phyloP scores from a whole-genome alignment of 2,797 vertebrate species.

The Fratercula arctica region DNA sequence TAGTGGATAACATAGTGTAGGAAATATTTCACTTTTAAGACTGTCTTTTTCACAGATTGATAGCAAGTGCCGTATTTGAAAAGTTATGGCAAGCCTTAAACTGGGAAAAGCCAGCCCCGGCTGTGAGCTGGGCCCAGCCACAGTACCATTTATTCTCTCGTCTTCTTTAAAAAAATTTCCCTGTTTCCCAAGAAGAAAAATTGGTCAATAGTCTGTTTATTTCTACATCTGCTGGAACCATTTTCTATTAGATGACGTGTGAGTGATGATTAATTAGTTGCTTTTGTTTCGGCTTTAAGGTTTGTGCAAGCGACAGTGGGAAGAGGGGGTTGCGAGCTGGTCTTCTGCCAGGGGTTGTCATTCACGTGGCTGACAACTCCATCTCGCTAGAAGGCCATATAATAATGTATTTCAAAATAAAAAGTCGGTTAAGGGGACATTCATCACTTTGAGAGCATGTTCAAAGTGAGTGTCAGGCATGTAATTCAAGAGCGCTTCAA shows the following conservation, averaged over 20 bases:
- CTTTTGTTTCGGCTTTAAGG: neutral
- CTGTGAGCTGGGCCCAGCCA: neutral
- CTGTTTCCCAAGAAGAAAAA: neutral
- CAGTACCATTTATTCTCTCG: neutral
- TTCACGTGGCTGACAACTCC: constrained; percentile 49
- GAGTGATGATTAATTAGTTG: neutral
- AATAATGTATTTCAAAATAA: constrained; percentile 67
- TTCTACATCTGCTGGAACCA: constrained; percentile 4
- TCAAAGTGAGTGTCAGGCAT: constrained; percentile 51
- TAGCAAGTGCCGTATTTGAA: neutral
- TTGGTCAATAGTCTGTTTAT: neutral
- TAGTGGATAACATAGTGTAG: neutral
- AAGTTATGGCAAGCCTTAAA: neutral
- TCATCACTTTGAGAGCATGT: constrained; percentile 65
- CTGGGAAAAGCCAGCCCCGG: neutral
- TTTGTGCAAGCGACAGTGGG: neutral
- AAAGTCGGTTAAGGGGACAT: constrained; percentile 59
- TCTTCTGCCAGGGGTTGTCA: constrained; percentile 37
- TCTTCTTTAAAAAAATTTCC: neutral
- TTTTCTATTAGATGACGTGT: neutral
- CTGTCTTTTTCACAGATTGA: neutral
- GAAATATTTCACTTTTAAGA: neutral
- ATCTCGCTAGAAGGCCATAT: constrained; percentile 49
- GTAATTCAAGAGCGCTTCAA: constrained; percentile 68
- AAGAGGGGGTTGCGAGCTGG: neutral